Conservation (phyloP, 2,888 invertebrate species). For the Alentia gelatinosa region DNA sequence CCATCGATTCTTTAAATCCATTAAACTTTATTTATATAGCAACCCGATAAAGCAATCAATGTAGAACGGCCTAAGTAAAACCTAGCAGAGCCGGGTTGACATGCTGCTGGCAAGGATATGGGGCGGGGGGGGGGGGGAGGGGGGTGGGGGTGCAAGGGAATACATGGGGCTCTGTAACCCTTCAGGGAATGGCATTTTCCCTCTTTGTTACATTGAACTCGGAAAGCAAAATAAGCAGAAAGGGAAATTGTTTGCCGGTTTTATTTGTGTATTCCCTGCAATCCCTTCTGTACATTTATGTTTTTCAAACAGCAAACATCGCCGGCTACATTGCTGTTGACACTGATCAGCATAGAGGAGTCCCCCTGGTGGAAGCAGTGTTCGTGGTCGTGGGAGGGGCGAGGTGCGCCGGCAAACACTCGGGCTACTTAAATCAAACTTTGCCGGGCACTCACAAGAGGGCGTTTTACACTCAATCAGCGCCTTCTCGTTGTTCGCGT, state of each 20-base stretch:
- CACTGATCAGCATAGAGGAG: conserved; percentile 16
- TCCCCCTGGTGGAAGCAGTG: not conserved
- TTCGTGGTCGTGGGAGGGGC: too few species aligned
- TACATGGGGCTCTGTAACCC: not conserved
- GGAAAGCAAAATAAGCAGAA: conserved; percentile 14
- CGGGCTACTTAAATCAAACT: conserved; percentile 7
- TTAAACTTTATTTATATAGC: conserved; percentile 37
- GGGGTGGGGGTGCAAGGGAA: not conserved
- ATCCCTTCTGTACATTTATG: conserved; percentile 50
- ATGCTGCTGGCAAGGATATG: not conserved
- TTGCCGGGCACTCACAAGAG: not conserved
- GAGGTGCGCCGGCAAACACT: conserved; percentile 13
- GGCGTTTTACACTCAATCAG: not conserved
- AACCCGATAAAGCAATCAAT: conserved; percentile 4
- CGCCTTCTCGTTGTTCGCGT: too few species aligned
- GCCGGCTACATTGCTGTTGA: conserved; percentile 33
- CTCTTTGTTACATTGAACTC: not conserved
- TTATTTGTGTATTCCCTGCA: conserved; percentile 24
- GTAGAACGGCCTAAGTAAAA: not conserved
- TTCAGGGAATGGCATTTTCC: not conserved
- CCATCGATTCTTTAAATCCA: conserved; percentile 36
- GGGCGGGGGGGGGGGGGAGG: not conserved
- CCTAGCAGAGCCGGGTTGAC: not conserved
- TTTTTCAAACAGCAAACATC: conserved; percentile 42
- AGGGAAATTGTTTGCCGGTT: conserved; percentile 23